A percentile compares a stretch with the other conserved stretches of the same genome.
Conservation (phyloP, 2,113 vertebrate species). For the Rhinichthys klamathensis region DNA sequence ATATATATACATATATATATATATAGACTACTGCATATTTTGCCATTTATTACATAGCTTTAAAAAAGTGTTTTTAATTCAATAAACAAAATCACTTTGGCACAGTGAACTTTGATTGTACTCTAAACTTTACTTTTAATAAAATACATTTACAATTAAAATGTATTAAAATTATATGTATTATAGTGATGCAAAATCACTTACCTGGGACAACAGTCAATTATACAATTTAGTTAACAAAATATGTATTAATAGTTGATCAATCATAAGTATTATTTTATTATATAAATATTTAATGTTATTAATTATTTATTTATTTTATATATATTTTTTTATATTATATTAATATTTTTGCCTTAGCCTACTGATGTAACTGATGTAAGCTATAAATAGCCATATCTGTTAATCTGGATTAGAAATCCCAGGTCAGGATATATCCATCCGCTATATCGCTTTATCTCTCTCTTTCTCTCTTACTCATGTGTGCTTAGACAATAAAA, state of each 20-base stretch:
- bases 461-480: background rate
- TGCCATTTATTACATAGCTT: no score
- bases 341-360: background rate
- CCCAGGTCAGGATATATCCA: conserved; percentile 9
- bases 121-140: background rate
- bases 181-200: background rate
- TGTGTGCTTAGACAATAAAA: conserved; percentile 16
- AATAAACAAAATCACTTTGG: background rate
- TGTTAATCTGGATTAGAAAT: conserved; percentile 38
- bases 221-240: background rate
- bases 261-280: no score
- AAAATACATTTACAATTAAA: no score
- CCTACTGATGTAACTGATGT: background rate
- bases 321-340: no score
- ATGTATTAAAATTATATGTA: no score
- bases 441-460: background rate
- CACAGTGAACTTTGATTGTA: background rate
- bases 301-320: no score
- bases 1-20: no score
- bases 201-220: no score
- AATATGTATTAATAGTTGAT: no score
- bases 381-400: conserved; percentile 30
- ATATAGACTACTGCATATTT: no score
- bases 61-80: no score
- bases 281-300: no score